Conservation (phyloP, 2,113 vertebrate species). For the Myrmecophaga tridactyla region DNA sequence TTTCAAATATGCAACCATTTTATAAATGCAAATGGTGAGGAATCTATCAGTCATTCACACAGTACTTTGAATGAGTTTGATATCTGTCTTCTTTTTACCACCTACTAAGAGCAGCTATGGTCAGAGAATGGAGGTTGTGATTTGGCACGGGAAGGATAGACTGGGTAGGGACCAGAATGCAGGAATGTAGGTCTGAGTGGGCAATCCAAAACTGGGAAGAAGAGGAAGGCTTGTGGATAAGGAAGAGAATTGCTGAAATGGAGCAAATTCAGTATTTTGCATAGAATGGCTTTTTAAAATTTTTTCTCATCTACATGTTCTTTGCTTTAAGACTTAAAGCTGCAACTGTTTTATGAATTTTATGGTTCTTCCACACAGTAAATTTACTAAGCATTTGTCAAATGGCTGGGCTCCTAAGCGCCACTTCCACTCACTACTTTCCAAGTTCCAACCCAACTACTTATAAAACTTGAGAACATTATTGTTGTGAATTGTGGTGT, state of each 20-base stretch:
- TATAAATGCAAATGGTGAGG: background rate
- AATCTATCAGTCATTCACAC: background rate
- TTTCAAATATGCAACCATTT: background rate
- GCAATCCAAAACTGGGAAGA: background rate
- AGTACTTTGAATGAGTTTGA: background rate
- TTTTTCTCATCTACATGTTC: background rate
- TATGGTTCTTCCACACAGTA: background rate
- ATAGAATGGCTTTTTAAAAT: background rate
- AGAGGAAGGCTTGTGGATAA: background rate
- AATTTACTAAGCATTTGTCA: background rate
- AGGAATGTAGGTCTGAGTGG: accelerated
- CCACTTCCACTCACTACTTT: background rate
- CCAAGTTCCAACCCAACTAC: background rate
- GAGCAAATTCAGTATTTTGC: background rate
- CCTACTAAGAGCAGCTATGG: background rate
- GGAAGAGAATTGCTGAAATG: background rate
- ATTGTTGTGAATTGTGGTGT: background rate
- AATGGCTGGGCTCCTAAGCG: background rate
- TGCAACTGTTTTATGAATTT: background rate
- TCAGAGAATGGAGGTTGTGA: background rate
- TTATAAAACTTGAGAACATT: background rate
- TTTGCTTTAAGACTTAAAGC: background rate
- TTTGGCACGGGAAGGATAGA: background rate
- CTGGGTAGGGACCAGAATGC: background rate
- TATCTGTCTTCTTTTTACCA: background rate